These are phyloP conservation scores for Epistrophe grossulariae DNA, from an alignment of 2,888 invertebrate genomes.

Conservation along the genomic window DNA sequence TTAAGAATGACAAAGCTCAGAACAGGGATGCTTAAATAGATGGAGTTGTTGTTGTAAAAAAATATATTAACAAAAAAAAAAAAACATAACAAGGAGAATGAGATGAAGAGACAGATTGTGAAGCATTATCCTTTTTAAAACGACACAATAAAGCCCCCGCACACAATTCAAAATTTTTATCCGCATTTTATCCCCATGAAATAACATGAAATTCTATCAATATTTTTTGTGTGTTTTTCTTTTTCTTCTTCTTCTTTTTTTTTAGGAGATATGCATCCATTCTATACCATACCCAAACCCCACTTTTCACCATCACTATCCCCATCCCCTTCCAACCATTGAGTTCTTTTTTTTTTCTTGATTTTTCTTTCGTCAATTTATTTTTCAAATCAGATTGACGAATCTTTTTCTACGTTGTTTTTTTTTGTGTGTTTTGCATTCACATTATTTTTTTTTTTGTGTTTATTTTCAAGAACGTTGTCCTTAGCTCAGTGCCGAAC, in stretches of 20 bases:
- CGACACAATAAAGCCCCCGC: conserved; percentile 64
- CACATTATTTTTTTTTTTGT: conserved; percentile 7
- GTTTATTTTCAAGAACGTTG: background rate
- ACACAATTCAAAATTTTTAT: conserved; percentile 71
- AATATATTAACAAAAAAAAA: background rate
- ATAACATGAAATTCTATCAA: conserved; percentile 72
- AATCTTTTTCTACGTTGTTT: background rate
- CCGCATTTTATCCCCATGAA: conserved; percentile 72
- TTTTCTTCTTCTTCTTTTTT: background rate
- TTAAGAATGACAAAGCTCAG: conserved; percentile 49
- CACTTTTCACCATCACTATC: background rate
- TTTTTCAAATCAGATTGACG: conserved; percentile 64
- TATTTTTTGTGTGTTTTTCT: conserved; percentile 43
- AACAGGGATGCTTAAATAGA: conserved; percentile 4
- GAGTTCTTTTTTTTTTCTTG: background rate
- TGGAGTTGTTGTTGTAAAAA: background rate
- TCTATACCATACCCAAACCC: background rate
- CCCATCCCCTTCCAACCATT: background rate
- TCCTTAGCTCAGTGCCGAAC: background rate
- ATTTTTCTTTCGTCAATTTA: conserved; percentile 57
- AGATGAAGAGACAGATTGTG: conserved; percentile 44
- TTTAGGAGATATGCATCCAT: background rate
- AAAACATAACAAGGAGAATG: background rate
- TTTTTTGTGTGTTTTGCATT: conserved; percentile 10
- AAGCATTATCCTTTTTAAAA: conserved; percentile 69